phyloP scores from a whole-genome alignment of 2,888 invertebrate species.

The Prenolepis imparis region DNA sequence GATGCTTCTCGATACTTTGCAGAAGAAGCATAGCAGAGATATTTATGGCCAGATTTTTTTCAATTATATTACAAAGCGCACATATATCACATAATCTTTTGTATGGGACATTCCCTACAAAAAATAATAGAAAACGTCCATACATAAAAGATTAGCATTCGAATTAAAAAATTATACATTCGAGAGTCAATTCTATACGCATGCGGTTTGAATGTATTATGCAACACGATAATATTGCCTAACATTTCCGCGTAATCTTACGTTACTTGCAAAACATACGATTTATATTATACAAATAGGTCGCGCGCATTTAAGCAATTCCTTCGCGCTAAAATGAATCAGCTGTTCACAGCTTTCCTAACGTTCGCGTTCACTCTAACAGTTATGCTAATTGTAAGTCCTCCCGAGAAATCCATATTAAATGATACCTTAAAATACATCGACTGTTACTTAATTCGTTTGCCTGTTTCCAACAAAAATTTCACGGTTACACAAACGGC shows the following conservation, averaged over 20 bases:
- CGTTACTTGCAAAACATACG: conserved; percentile 30
- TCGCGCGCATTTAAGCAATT: conserved; percentile 39
- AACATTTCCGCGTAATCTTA: conserved; percentile 33
- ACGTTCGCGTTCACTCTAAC: conserved; percentile 18
- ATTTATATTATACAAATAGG: conserved; percentile 35
- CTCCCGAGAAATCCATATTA: conserved; percentile 14
- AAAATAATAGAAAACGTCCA: too few relatives aligned
- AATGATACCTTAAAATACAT: not conserved
- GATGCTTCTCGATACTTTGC: not conserved
- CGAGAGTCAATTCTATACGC: conserved; percentile 3
- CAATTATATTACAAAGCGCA: not conserved
- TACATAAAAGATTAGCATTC: conserved; percentile 5
- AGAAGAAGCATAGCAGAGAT: not conserved
- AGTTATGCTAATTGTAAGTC: conserved; percentile 19
- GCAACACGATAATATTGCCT: conserved; percentile 29
- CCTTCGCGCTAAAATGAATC: conserved; percentile 36
- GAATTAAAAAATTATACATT: conserved; percentile 24
- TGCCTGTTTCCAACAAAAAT: not conserved
- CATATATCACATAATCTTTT: not conserved
- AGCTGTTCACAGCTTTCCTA: conserved; percentile 22
- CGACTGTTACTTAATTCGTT: not conserved
- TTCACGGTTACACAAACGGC: not conserved
- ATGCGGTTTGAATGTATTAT: not conserved
- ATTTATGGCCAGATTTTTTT: not conserved
- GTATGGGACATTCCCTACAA: not conserved